These are phyloP conservation scores for Anolis sagrei DNA, from an alignment of 2,113 vertebrate species.

Conservation along the genomic window DNA sequence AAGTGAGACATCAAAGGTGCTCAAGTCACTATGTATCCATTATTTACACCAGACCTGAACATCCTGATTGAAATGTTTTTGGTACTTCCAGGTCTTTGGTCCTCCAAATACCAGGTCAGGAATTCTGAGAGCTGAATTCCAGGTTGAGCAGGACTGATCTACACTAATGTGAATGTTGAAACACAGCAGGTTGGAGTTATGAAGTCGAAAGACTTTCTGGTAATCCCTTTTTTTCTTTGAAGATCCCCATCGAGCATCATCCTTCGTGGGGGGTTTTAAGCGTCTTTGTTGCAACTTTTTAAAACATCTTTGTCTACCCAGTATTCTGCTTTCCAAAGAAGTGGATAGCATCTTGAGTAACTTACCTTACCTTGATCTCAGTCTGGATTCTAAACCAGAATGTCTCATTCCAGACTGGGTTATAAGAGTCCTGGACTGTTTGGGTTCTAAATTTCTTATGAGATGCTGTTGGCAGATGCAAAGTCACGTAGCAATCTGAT, in stretches of 20 bases:
- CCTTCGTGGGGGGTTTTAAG: background rate
- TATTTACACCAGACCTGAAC: no score
- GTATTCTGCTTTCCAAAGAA: background rate
- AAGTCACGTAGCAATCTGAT: slow-evolving; percentile 84
- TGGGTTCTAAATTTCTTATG: slow-evolving; percentile 73
- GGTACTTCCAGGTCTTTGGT: no score
- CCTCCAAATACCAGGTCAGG: no score
- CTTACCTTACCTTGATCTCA: slow-evolving; percentile 81
- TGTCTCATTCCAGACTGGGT: slow-evolving; percentile 86
- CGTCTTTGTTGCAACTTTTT: background rate
- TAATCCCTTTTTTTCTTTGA: background rate
- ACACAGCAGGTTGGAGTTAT: no score
- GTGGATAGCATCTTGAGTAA: background rate
- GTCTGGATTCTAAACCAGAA: slow-evolving; percentile 84
- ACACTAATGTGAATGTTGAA: no score
- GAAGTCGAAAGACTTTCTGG: background rate
- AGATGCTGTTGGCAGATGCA: slow-evolving; percentile 84
- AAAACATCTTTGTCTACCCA: background rate
- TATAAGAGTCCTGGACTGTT: slow-evolving; percentile 76
- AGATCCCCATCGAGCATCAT: background rate
- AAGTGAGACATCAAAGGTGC: no score
- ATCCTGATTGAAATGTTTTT: no score
- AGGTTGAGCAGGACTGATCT: no score
- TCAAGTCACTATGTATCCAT: no score
- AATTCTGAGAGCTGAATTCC: no score